A percentile compares a stretch with the other conserved stretches of the same genome.
Conservation (phyloP, 2,888 invertebrate genomes). For the Nomada ferruginata region DNA sequence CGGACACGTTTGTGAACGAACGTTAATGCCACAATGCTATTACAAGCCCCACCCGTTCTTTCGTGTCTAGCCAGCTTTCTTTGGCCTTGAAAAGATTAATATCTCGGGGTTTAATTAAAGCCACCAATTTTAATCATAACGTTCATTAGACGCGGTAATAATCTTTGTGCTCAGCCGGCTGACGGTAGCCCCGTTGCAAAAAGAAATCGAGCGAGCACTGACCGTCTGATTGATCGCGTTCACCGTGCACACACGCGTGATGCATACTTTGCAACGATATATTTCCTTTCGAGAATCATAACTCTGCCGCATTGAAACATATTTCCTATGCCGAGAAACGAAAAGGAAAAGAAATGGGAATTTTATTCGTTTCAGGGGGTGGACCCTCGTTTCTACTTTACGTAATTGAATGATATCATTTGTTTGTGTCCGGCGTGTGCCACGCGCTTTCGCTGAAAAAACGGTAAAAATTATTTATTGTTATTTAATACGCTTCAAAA, state of each 20-base stretch:
- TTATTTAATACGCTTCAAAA: neutral
- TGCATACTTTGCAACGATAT: slow-evolving; percentile 2
- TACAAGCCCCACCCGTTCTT: slow-evolving; percentile 1
- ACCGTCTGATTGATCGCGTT: slow-evolving; percentile 52
- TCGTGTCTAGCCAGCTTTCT: slow-evolving; percentile 36
- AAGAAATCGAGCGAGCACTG: slow-evolving; percentile 50
- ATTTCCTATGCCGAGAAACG: neutral
- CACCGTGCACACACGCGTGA: slow-evolving; percentile 28
- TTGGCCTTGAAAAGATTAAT: slow-evolving; percentile 59
- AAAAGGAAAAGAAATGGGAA: neutral
- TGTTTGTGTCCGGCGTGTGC: neutral
- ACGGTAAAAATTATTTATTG: no score
- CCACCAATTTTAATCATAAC: slow-evolving; percentile 54
- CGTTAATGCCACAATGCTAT: slow-evolving; percentile 34
- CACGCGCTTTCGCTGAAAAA: neutral
- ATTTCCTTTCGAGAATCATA: slow-evolving; percentile 25
- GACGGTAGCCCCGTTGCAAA: slow-evolving; percentile 40
- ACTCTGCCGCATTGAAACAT: neutral
- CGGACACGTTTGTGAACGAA: neutral
- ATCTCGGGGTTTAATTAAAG: slow-evolving; percentile 56
- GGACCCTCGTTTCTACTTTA: neutral
- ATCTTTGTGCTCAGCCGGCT: slow-evolving; percentile 39
- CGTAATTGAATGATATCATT: neutral
- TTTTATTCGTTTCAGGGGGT: neutral
- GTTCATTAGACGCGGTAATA: slow-evolving; percentile 59